Conservation (phyloP, 2,888 invertebrate species). For the Coleophora deauratella region DNA sequence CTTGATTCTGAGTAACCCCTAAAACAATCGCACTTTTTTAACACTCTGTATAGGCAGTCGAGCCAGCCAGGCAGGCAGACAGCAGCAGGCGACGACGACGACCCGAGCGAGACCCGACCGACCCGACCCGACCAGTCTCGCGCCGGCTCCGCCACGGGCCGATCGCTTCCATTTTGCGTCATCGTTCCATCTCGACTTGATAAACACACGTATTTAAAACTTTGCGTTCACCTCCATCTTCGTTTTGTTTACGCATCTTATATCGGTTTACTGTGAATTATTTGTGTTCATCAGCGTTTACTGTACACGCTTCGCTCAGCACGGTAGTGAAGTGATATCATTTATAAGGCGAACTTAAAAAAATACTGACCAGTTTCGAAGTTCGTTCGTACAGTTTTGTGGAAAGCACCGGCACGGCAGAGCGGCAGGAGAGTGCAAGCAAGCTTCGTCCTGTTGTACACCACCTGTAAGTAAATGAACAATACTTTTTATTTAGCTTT, state of each 20-base stretch:
- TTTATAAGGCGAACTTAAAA: background rate
- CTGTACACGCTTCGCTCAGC: slow-evolving; percentile 14
- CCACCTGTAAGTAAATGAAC: slow-evolving; percentile 51
- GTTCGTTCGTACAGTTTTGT: slow-evolving; percentile 53
- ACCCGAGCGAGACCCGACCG: too few species aligned
- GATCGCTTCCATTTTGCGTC: slow-evolving; percentile 31
- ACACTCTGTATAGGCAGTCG: too few species aligned
- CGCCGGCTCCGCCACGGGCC: slow-evolving; percentile 47
- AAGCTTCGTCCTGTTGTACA: slow-evolving; percentile 61
- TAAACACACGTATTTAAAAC: slow-evolving; percentile 39
- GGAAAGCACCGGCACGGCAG: slow-evolving; percentile 44
- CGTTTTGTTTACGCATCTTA: slow-evolving; percentile 15
- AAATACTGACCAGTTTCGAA: slow-evolving; percentile 28
- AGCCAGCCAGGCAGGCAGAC: too few species aligned
- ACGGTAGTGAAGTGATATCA: slow-evolving; percentile 23
- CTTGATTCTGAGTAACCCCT: too few species aligned
- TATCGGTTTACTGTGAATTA: slow-evolving; percentile 30
- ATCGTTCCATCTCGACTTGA: slow-evolving; percentile 21
- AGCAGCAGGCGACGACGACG: too few species aligned
- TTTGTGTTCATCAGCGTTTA: slow-evolving; percentile 2
- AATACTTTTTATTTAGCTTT: background rate
- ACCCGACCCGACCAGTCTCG: slow-evolving; percentile 39
- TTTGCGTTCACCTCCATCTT: slow-evolving; percentile 40
- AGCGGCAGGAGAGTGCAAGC: slow-evolving; percentile 45
- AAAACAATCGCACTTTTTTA: too few species aligned